Base-by-base conservation (phyloP, 2,888 invertebrate species). In the Nematopogon swammerdamellus region DNA sequence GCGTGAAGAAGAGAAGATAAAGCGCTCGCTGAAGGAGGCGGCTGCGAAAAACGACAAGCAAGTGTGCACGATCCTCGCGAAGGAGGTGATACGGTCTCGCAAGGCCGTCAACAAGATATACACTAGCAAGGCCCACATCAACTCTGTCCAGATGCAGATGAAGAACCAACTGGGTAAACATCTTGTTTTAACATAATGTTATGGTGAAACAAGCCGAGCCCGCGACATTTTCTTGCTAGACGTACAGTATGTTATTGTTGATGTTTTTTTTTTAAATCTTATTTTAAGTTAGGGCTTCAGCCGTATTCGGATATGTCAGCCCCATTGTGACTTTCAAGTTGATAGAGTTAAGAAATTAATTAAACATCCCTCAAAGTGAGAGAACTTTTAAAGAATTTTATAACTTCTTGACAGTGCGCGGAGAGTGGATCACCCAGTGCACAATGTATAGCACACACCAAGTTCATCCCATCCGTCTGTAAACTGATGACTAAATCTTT, bases 1-100 rank as follows among this genome's bases (percentile, higher is more conserved):
- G 69, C 83, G 97, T 44, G 98, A 99, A 73, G 98, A 99, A 70
- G 95, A 96, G 29, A 99, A 98, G 79, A 94, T 97, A 0, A 97
- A 96, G 64, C 80, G 87, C 47, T 90, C 95, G 0, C 68, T 99
- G 19, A 98, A 97, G 69, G 96, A 97, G 63, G 95, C 98, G 2
- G 98, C 97, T 0, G 87, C 93, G 56, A 97, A 97, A 64, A 92
- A 88, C 50, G 97, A 99, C 65, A 91, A 90, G 61, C 97, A 95
- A 68, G 92, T 97, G 0, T 97, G 97, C 65, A 85, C 87, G 49
- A 91, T 97, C 60, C 77, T 97, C 50, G 98, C 97, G 0, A 97
- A 95, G 64, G 97, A 97, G 80, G 85, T 98, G 45, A 84, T 97
- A 30, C 76, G 90, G 53, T 91, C 97, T 0, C 82, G 94, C 49